Evolutionary conservation across 2,113 vertebrate genomes (phyloP), one percentile per base, ranked within the genome.

Genomic region (Noctilio leporinus): DNA sequence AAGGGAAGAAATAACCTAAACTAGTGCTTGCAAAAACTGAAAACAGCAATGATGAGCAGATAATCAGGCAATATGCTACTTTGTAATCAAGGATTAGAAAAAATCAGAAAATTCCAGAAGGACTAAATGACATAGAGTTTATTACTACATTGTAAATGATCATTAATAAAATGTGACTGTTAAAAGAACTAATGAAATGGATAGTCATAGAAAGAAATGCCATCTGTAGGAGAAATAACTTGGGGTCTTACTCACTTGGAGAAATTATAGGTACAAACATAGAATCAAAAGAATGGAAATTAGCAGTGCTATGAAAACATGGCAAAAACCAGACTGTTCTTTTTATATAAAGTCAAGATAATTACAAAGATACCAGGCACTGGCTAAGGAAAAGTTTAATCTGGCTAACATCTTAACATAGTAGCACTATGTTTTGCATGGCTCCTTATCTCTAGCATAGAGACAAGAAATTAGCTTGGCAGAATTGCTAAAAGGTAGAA

Each of bases 81-180:
- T 45, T 95, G 33, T 70, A 85, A 96, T 93, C 62, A 96, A 92
- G 95, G 10, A 96, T 86, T 85, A 57, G 87, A 96, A 97, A 93
- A 97, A 9, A 96, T 86, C 89, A 57, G 87, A 96, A 97, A 94
- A 97, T 92, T 97, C 69, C 5, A 1, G 95, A 93, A 96, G 94
- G 93, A 96, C 93, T 94, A 97, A 97, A 92, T 95, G 93, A 97
- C 91, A 94, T 14, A 30, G 53, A 96, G 80, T 95, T 96, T 88
- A 86, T 93, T 93, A 96, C 80, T 92, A 78, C 30, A 9, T 4
- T 1, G 73, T 77, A 95, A 55, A 94, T 92, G 95, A 96, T 96
- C 72, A 91, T 93, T 96, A 83, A 94, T 93, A 92, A 94, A 89
- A 90, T 0, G 65, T 91, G 88, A 69, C 64, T 95, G 19, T 62